These are phyloP conservation scores for Megaustenia siamemsis DNA, from an alignment of 2,888 invertebrate species.

Conservation along the genomic window DNA sequence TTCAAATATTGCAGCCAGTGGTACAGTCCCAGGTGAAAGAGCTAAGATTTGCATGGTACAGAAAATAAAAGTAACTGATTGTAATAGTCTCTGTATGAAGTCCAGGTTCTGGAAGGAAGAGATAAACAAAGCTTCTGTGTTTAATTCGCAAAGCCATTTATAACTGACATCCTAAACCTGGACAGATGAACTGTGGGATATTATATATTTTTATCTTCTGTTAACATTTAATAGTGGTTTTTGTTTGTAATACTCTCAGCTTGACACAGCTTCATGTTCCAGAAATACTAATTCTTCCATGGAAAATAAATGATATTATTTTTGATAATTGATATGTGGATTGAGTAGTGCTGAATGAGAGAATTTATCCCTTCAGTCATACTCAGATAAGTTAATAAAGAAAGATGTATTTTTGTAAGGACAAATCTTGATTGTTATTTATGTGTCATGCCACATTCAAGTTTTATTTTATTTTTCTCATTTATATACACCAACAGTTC, in stretches of 20 bases:
- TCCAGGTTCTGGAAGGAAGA: background rate
- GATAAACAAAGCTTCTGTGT: background rate
- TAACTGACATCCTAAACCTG: background rate
- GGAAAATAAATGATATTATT: slow-evolving; percentile 7
- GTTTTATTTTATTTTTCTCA: too few relatives aligned
- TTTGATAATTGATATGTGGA: background rate
- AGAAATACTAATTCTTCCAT: background rate
- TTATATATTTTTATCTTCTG: background rate
- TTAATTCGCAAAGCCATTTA: background rate
- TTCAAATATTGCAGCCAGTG: too few relatives aligned
- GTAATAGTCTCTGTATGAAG: slow-evolving; percentile 27
- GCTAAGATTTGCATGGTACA: background rate
- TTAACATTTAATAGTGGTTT: background rate
- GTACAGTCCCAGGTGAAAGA: background rate
- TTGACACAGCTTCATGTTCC: background rate
- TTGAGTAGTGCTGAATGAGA: background rate
- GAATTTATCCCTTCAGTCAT: too few relatives aligned
- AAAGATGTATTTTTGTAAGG: background rate
- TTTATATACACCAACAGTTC: background rate
- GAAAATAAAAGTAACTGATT: background rate
- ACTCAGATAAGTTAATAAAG: background rate
- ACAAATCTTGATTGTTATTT: background rate
- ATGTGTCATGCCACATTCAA: background rate
- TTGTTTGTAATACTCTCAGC: background rate
- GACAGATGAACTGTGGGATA: slow-evolving; percentile 8